Conservation (phyloP, 2,113 vertebrate species). For the Limanda limanda region DNA sequence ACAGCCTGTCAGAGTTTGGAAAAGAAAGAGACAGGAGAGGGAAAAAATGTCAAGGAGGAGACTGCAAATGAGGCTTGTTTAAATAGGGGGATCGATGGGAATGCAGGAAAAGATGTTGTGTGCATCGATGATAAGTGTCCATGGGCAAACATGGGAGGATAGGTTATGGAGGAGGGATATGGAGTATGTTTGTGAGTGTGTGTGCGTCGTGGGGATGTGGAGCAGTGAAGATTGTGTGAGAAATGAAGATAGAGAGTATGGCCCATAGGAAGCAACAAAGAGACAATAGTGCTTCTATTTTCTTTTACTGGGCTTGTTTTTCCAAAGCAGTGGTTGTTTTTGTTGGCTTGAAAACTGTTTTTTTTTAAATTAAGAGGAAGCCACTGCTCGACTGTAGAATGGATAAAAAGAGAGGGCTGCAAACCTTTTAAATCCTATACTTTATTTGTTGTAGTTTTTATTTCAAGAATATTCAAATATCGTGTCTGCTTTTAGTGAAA, state of each 20-base stretch:
- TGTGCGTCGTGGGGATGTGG: neutral
- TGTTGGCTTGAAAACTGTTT: conserved; percentile 20
- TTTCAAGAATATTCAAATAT: neutral
- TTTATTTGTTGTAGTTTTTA: neutral
- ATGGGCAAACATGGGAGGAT: conserved; percentile 69
- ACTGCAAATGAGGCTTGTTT: conserved; percentile 87
- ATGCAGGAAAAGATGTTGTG: conserved; percentile 82
- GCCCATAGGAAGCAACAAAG: conserved; percentile 33
- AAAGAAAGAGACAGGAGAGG: conserved; percentile 74
- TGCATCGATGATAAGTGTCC: conserved; percentile 79
- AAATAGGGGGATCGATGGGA: conserved; percentile 83
- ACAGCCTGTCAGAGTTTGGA: conserved; percentile 79
- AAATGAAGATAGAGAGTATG: conserved; percentile 39
- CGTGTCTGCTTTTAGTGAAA: conserved; percentile 13
- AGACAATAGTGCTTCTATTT: conserved; percentile 15
- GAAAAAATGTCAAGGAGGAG: conserved; percentile 82
- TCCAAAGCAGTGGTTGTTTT: conserved; percentile 31
- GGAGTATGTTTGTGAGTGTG: neutral
- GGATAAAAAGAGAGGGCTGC: neutral
- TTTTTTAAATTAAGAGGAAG: conserved; percentile 38
- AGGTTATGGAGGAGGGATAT: conserved; percentile 46
- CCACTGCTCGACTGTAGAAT: neutral
- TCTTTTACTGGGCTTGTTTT: conserved; percentile 29
- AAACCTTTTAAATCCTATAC: neutral
- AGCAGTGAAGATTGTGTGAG: conserved; percentile 9